phyloP scores from a whole-genome alignment of 2,797 vertebrate species.

The Silurus aristotelis region DNA sequence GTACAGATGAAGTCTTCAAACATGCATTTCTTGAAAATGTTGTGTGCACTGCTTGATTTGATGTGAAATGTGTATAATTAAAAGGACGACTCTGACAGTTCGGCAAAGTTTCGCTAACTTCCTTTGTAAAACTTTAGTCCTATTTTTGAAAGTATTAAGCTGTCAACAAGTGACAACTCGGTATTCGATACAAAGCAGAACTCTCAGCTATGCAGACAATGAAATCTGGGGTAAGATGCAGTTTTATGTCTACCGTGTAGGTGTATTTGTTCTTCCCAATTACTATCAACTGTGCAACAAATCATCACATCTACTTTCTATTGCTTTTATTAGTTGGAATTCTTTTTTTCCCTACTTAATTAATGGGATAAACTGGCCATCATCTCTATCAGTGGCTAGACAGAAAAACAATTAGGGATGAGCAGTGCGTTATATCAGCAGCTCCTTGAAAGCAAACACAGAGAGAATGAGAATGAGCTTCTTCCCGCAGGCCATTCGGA shows the following conservation, averaged over 20 bases:
- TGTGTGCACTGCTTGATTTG: neutral
- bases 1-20: slow-evolving; percentile 9
- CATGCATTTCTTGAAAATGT: neutral
- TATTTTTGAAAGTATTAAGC: neutral
- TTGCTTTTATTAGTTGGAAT: neutral
- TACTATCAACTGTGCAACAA: too few relatives aligned
- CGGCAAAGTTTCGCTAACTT: neutral
- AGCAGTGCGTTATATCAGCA: too few relatives aligned
- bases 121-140: neutral
- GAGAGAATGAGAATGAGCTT: too few relatives aligned
- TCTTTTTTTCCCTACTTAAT: neutral
- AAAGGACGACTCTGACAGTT: slow-evolving; percentile 25
- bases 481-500: too few relatives aligned
- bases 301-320: neutral
- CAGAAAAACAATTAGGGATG: too few relatives aligned
- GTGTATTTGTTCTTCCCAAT: neutral
- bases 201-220: neutral
- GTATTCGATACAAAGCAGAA: too few relatives aligned
- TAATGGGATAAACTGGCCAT: neutral
- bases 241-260: neutral
- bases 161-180: slow-evolving; percentile 19
- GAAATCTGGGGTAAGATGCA: neutral
- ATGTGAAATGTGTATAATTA: slow-evolving; percentile 24
- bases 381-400: neutral
- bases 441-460: too few relatives aligned